A percentile compares a stretch with the other conserved stretches of the same genome.
These are phyloP conservation scores for Polypedilum pembai DNA, from an alignment of 1,140 invertebrate genomes.

Conservation along the genomic window DNA sequence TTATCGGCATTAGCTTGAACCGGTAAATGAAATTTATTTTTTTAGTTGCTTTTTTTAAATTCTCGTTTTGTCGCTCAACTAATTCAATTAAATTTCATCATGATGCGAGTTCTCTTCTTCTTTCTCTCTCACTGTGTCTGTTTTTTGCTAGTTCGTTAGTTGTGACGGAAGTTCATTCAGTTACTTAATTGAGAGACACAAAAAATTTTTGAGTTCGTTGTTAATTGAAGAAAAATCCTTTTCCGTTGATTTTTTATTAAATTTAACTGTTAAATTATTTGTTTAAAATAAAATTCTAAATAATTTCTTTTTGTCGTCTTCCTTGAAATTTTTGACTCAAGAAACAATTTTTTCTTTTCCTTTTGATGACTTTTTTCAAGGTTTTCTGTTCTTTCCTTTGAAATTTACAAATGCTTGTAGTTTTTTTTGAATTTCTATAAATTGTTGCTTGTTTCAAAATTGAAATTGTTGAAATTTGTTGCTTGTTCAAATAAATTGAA, in stretches of 20 bases:
- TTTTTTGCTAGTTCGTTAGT: not conserved
- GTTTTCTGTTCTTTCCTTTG: no score
- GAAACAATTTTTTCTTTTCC: no score
- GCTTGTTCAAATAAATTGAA: no score
- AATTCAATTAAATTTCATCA: slow-evolving; percentile 13
- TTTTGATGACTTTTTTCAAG: no score
- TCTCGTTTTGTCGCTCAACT: not conserved
- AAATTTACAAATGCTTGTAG: no score
- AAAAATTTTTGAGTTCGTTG: not conserved
- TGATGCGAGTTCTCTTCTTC: not conserved
- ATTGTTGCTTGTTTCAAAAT: no score
- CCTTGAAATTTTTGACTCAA: no score
- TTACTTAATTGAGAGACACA: not conserved
- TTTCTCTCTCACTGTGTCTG: not conserved
- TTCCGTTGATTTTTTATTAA: not conserved
- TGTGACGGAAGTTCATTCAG: not conserved
- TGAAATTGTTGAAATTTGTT: no score
- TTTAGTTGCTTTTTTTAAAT: not conserved
- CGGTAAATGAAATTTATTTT: not conserved
- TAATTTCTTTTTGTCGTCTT: not conserved
- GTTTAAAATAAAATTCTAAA: not conserved
- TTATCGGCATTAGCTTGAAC: not conserved
- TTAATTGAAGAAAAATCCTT: not conserved
- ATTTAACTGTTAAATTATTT: not conserved
- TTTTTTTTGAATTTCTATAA: no score